These are phyloP conservation scores for Stictocephala bisonia DNA, from an alignment of 2,888 invertebrate genomes.

Conservation along the genomic window DNA sequence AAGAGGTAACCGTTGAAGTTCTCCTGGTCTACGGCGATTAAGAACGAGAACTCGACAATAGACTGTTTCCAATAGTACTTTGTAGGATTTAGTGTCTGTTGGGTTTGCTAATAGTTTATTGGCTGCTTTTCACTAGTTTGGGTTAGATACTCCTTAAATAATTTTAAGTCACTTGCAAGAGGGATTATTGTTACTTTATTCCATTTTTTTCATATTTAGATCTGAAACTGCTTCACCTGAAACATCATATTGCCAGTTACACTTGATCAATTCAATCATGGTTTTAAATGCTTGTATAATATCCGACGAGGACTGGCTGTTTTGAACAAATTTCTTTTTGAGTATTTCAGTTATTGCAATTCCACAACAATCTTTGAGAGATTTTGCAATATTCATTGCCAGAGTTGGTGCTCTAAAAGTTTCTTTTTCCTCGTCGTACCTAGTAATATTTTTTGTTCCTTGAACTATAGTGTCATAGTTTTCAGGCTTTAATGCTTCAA, in stretches of 20 bases:
- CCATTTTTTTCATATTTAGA: neutral
- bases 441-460: neutral
- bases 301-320: neutral
- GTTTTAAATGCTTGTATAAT: conserved; percentile 1
- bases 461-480: conserved; percentile 15
- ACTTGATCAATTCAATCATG: neutral
- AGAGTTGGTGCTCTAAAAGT: conserved; percentile 8
- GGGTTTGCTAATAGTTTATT: neutral
- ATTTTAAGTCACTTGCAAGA: conserved; percentile 32
- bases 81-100: neutral
- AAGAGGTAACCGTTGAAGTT: neutral
- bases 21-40: neutral
- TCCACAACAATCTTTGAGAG: conserved; percentile 18
- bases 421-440: neutral
- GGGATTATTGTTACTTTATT: conserved; percentile 28
- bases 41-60: conserved; percentile 8
- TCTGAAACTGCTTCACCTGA: neutral
- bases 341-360: neutral
- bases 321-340: neutral
- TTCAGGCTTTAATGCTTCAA: conserved; percentile 24
- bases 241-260: conserved; percentile 19
- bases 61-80: neutral
- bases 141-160: conserved; percentile 8
- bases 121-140: neutral
- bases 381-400: conserved; percentile 28